Conservation (phyloP, 2,888 invertebrate species). For the Brachypterus glaber region DNA sequence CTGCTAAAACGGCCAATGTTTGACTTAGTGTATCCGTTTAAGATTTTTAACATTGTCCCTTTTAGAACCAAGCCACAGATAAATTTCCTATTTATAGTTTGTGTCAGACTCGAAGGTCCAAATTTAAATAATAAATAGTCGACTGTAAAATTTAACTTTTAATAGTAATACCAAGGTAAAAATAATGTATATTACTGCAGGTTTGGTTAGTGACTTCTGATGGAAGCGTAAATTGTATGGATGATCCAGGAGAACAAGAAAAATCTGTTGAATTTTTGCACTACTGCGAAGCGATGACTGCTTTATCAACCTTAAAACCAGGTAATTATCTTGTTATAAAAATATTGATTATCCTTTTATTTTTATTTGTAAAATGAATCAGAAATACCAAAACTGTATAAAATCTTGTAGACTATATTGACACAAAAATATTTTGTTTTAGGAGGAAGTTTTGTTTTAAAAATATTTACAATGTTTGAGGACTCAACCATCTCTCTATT, state of each 20-base stretch:
- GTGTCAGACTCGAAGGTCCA: too few species aligned
- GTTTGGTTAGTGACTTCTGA: conserved; percentile 77
- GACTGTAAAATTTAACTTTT: too few species aligned
- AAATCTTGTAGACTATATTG: not conserved
- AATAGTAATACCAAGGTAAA: too few species aligned
- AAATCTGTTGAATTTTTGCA: conserved; percentile 65
- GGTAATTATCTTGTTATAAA: conserved; percentile 14
- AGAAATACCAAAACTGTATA: not conserved
- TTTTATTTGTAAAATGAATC: not conserved
- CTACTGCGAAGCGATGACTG: conserved; percentile 73
- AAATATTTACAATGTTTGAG: conserved; percentile 87
- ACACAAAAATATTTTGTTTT: conserved; percentile 26
- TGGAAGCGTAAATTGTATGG: conserved; percentile 85
- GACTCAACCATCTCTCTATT: conserved; percentile 68
- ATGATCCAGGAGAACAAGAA: conserved; percentile 82
- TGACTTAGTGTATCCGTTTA: too few species aligned
- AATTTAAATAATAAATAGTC: too few species aligned
- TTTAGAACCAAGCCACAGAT: too few species aligned
- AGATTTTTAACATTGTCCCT: too few species aligned
- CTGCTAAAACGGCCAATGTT: too few species aligned
- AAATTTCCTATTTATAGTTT: too few species aligned
- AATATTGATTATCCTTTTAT: not conserved
- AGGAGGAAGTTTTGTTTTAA: conserved; percentile 74
- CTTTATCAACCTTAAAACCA: conserved; percentile 56
- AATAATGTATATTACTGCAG: too few species aligned